Evolutionary conservation across 2,113 vertebrate genomes (phyloP).

Genomic region (Bothrops jararaca): DNA sequence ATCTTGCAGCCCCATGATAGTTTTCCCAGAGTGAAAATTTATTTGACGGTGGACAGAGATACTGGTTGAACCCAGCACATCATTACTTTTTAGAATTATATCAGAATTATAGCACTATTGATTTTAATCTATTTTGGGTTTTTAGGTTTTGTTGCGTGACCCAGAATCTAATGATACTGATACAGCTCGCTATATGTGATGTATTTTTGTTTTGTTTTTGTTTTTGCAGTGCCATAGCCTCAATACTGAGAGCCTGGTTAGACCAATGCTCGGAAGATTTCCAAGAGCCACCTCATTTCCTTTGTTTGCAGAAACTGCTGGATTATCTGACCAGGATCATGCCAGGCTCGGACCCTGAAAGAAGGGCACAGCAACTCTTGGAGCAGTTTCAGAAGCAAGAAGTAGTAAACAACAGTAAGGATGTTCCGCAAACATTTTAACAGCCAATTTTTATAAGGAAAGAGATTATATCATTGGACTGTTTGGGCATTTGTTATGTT

Average conservation of each 20-base stretch:
- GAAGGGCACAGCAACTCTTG: conserved; percentile 81
- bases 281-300: conserved; percentile 83
- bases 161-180: background rate
- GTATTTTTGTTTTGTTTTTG: conserved; percentile 14
- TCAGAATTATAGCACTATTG: background rate
- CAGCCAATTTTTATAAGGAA: background rate
- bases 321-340: conserved; percentile 79
- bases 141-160: background rate
- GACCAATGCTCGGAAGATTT: conserved; percentile 94
- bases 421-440: background rate
- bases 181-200: background rate
- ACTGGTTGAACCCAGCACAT: background rate
- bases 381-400: conserved; percentile 85
- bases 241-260: conserved; percentile 88
- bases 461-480: background rate
- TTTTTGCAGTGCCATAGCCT: conserved; percentile 79
- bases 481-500: background rate
- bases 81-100: background rate
- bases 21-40: no score
- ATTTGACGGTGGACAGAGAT: background rate
- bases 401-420: conserved; percentile 75
- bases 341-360: conserved; percentile 82
- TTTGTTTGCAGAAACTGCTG: conserved; percentile 79
- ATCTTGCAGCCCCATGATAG: no score
- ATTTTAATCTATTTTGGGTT: background rate